These are phyloP conservation scores for Dicyrtoma fusca DNA, from an alignment of 2,888 invertebrate species.

Conservation along the genomic window DNA sequence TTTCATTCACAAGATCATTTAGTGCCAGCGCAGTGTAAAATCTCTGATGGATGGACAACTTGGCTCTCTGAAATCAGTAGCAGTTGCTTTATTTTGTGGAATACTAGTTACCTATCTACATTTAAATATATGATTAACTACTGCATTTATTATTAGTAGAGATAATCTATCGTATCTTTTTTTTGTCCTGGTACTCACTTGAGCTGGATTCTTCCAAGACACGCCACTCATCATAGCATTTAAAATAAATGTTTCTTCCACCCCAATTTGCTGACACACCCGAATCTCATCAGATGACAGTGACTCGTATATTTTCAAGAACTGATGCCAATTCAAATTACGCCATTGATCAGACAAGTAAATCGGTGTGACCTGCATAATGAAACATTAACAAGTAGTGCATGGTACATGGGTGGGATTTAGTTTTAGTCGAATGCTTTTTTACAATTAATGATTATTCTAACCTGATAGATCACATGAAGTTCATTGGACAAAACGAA, in stretches of 20 bases:
- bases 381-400: no score
- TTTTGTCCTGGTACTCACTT: constrained; percentile 61
- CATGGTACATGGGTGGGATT: no score
- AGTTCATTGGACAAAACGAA: constrained; percentile 93
- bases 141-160: neutral
- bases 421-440: no score
- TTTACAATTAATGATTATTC: neutral
- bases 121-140: no score
- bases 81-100: no score
- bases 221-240: constrained; percentile 72
- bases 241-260: constrained; percentile 83
- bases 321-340: constrained; percentile 71
- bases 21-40: constrained; percentile 90
- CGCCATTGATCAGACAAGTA: constrained; percentile 80
- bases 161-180: neutral
- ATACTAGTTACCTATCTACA: no score
- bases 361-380: constrained; percentile 76
- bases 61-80: constrained; percentile 46
- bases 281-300: constrained; percentile 77
- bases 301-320: constrained; percentile 78
- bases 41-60: constrained; percentile 62
- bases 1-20: constrained; percentile 90
- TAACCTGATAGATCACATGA: constrained; percentile 89
- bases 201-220: constrained; percentile 64
- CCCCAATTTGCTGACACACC: constrained; percentile 86